Evolutionary conservation across 2,888 invertebrate species (phyloP).

Genomic region (Gandaritis pyraliata): DNA sequence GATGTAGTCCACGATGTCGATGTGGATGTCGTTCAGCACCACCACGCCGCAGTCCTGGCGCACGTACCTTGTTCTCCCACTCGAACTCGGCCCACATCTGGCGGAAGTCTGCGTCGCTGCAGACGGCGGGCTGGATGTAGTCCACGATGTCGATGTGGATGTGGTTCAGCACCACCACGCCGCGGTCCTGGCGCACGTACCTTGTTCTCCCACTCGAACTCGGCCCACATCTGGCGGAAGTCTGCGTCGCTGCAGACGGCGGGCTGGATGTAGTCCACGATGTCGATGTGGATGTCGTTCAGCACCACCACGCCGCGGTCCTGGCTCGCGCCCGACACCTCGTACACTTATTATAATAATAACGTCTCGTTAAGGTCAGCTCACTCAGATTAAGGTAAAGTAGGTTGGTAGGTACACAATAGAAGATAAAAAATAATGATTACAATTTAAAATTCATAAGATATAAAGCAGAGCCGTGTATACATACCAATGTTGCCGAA

Average conservation of each 20-base stretch:
- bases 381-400: too few species aligned
- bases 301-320: slow-evolving; percentile 99
- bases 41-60: slow-evolving; percentile 98
- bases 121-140: slow-evolving; percentile 97
- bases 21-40: slow-evolving; percentile 99
- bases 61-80: slow-evolving; percentile 99
- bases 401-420: too few species aligned
- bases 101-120: slow-evolving; percentile 98
- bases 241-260: slow-evolving; percentile 97
- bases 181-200: slow-evolving; percentile 94
- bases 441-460: too few species aligned
- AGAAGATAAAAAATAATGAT: too few species aligned
- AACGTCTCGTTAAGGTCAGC: too few species aligned
- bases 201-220: slow-evolving; percentile 99
- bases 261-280: slow-evolving; percentile 99
- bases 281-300: slow-evolving; percentile 99
- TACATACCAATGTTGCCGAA: slow-evolving; percentile 96
- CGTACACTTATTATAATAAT: slow-evolving; percentile 83
- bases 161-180: slow-evolving; percentile 99
- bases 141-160: slow-evolving; percentile 99
- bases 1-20: slow-evolving; percentile 99
- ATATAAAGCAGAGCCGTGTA: too few species aligned
- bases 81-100: slow-evolving; percentile 99
- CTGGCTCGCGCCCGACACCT: slow-evolving; percentile 95
- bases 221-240: slow-evolving; percentile 99